Evolutionary conservation across 1,140 invertebrate species (phyloP), one percentile per base, ranked within the genome.

Genomic region (Daktulosphaira vitifoliae): DNA sequence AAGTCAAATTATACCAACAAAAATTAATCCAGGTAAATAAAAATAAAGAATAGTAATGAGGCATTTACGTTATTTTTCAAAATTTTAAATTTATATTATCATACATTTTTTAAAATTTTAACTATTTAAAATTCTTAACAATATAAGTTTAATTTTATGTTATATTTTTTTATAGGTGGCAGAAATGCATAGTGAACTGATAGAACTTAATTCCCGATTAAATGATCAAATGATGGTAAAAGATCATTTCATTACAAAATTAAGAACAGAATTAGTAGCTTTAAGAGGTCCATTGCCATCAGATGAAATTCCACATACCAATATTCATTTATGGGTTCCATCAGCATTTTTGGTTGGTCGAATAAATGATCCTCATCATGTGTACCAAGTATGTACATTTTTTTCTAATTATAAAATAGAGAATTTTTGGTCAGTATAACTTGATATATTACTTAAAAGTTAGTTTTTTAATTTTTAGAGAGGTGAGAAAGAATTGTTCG

Each of bases 171-270:
- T 48, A 18, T 44, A 72, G 80, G 90, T 96, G 1, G 92, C 92
- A 13, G 90, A 96, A 78, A 96, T 96, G 92, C 92, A 95, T 74
- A 91, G 90, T 1, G 92, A 96, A 75, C 75, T 96, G 18, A 92
- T 96, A 87, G 92, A 96, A 76, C 92, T 95, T 71, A 96, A 95
- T 79, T 85, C 84, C 23, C 73, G 81, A 69, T 72, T 85, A 20
- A 82, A 84, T 67, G 71, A 75, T 18, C 71, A 76, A 38, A 69
- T 85, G 7, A 73, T 77, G 22, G 65, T 42, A 16, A 73, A 72
- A 69, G 72, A 73, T 22, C 75, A 76, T 54, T 76, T 83, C 38
- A 75, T 90, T 9, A 79, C 81, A 52, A 74, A 82, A 68, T 71
- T 89, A 3, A 79, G 80, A 72, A 76, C 78, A 44, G 86, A 89